These are phyloP conservation scores for Tolmerus cingulatus DNA, from an alignment of 2,888 invertebrate genomes.

Conservation along the genomic window DNA sequence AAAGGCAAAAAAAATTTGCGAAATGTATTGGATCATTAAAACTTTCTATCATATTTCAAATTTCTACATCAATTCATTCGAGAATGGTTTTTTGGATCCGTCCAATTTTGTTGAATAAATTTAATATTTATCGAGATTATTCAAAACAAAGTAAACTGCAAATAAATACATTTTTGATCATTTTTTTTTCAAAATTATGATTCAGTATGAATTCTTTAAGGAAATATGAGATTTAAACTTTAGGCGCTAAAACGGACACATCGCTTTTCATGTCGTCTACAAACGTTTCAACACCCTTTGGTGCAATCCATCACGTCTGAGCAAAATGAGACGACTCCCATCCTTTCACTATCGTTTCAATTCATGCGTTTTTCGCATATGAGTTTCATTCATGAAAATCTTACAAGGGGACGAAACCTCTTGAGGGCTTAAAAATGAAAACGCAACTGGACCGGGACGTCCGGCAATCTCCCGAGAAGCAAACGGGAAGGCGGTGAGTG, in stretches of 20 bases:
- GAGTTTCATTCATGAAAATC: conserved; percentile 19
- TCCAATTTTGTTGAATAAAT: too few species aligned
- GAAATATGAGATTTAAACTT: background rate
- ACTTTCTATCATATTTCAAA: too few species aligned
- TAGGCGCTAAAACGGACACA: background rate
- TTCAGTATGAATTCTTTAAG: background rate
- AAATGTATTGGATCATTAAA: too few species aligned
- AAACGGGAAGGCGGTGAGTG: background rate
- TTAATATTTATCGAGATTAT: too few species aligned
- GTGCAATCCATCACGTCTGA: background rate
- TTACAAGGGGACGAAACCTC: background rate
- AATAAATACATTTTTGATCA: too few species aligned
- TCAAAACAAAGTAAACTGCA: too few species aligned
- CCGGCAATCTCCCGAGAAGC: background rate
- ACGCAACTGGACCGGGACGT: background rate
- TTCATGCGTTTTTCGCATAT: background rate
- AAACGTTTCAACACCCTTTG: background rate
- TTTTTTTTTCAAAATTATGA: too few species aligned
- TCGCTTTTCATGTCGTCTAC: background rate
- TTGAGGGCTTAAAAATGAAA: conserved; percentile 25
- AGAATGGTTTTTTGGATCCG: too few species aligned
- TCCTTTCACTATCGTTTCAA: background rate
- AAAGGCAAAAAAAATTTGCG: too few species aligned
- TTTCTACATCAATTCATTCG: too few species aligned
- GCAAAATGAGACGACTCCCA: background rate